Conservation (phyloP, 2,113 vertebrate genomes). For the Ellobius talpinus region DNA sequence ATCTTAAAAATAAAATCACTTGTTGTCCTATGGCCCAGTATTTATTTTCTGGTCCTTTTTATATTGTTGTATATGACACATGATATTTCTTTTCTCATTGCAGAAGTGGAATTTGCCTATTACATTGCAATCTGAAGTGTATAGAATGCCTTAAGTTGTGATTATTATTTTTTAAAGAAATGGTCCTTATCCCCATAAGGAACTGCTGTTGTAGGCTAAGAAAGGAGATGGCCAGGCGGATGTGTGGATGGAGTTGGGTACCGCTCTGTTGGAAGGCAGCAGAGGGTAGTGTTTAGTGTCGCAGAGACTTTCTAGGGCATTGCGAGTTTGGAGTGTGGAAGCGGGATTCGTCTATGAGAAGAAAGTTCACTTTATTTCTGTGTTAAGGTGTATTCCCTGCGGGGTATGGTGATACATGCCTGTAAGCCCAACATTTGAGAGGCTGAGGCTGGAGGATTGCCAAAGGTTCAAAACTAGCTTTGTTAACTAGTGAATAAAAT, state of each 20-base stretch:
- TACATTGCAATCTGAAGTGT: not conserved
- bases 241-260: not conserved
- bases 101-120: slow-evolving; percentile 28
- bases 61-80: not conserved
- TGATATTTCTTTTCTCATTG: slow-evolving; percentile 1
- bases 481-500: not conserved
- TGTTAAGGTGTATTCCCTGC: not conserved
- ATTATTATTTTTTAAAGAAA: not conserved
- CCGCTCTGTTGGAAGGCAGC: not conserved
- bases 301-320: not conserved
- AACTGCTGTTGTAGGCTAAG: not conserved
- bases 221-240: not conserved
- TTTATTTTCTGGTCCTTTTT: slow-evolving; percentile 34
- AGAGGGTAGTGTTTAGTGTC: too few species aligned
- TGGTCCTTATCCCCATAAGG: not conserved
- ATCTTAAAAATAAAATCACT: not conserved
- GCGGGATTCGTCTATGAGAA: not conserved
- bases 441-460: not conserved
- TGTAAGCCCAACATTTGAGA: not conserved
- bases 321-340: too few species aligned
- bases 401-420: not conserved
- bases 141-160: not conserved
- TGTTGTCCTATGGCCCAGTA: not conserved
- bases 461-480: not conserved
- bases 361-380: not conserved